These are phyloP conservation scores for Oligia latruncula DNA, from an alignment of 2,888 invertebrate genomes.

Conservation along the genomic window DNA sequence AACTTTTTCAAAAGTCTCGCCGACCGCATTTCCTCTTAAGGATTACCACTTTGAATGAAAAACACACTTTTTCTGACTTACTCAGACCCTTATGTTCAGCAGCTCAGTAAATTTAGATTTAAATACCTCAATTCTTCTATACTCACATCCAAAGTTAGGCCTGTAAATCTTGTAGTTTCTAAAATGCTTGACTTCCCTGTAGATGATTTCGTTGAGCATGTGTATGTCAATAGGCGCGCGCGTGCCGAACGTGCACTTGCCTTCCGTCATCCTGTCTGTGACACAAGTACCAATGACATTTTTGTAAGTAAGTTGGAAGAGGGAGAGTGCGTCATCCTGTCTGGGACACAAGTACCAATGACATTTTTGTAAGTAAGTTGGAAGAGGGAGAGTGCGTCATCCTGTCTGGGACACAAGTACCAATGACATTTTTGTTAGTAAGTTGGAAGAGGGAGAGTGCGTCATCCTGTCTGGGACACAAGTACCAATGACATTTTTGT, in stretches of 20 bases:
- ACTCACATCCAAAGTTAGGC: constrained; percentile 87
- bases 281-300: neutral
- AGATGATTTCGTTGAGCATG: constrained; percentile 86
- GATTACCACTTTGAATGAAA: neutral
- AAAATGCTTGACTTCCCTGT: constrained; percentile 84
- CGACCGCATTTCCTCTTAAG: too few relatives aligned
- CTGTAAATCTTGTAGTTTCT: constrained; percentile 86
- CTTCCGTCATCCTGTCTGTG: constrained; percentile 62
- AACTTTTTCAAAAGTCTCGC: too few relatives aligned
- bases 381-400: constrained; percentile 47
- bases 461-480: constrained; percentile 52
- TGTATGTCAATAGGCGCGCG: constrained; percentile 84
- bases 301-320: neutral
- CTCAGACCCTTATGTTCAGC: too few relatives aligned
- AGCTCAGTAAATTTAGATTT: neutral
- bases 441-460: neutral
- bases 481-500: neutral
- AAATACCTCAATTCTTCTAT: neutral
- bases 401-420: neutral
- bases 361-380: neutral
- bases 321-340: constrained; percentile 49
- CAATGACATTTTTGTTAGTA: neutral
- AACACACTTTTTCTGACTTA: neutral
- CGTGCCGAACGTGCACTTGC: constrained; percentile 83
- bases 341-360: neutral